Evolutionary conservation across 2,888 invertebrate genomes (phyloP), one percentile per base, ranked within the genome.

Genomic region (Euplexia lucipara): DNA sequence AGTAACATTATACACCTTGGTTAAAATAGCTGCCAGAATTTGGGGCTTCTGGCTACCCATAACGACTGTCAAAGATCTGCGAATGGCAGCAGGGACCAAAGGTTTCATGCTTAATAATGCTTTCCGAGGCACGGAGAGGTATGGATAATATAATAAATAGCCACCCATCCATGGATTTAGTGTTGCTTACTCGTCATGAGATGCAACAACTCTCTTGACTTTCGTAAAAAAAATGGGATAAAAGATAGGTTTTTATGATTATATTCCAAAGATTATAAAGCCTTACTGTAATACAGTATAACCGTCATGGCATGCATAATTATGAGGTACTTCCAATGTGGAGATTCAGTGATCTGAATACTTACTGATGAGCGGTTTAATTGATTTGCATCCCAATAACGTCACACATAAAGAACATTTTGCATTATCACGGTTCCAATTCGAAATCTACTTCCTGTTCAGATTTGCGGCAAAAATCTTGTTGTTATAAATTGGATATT

Each of bases 371-470:
- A 54, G 2, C 16, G 16, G 4, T 44, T 64, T 32, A 39, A 37
- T 60, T 42, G 32, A 56, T 70, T 44, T 72, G 4, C 44, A 12
- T 18, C 39, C 41, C 14, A 53, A 70, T 20, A 34, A 39, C 35
- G 14, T 16, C 16, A 10, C 8, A 10, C 12, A 42, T 70, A 70
- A 37, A 49, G 37, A 44, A 34, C 26, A 75, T 57, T 70, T 70
- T 65, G 14, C 14, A 35, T 34, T 12, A 37, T 16, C 32, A 12
- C 32, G 22, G 10, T 20, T 52, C 22, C 20, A 45, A 39, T 53
- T 70, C 41, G 65, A 75, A 74, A 70, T 75, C 60, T 26, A 57
- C 42, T 70, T 73, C 70, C 70, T 32, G 26, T 60, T 57, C 12
- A 42, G 47, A 48, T 59, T 60, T 74, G 54, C 70, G 54, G 45